Evolutionary conservation across 2,113 vertebrate genomes (phyloP), one percentile per base, ranked within the genome.

Genomic region (Vulpes vulpes): DNA sequence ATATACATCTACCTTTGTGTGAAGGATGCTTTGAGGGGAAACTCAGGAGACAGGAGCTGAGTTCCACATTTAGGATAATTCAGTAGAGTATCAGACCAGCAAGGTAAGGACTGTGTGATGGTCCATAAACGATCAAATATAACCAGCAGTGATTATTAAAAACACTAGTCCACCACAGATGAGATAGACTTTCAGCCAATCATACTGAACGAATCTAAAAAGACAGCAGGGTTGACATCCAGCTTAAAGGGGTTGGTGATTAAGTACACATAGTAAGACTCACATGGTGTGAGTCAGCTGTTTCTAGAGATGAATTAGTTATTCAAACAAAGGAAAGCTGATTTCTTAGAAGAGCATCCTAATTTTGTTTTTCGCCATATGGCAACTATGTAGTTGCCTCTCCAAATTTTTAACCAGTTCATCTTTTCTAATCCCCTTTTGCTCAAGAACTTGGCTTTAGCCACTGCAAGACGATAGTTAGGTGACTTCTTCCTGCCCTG

Each of bases 161-260:
- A 84, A 25, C 25, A 51, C 12, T 59, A 78, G 80, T 90, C 16
- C 32, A 91, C 51, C 71, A 23, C 5, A 76, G 30, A 55, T 83
- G 43, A 27, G 19, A 60, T 23, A 38, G 27, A 49, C 53, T 95
- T 95, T 73, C 22, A 83, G 30, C 57, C 38, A 90, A 64, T 57
- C 94, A 69, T 69, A 64, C 11, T 69, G 43, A 88, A 90, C 22
- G 91, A 76, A 74, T 92, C n/a, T 79, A 57, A 87, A 74, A 35
- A 78, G 11, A 15, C 27, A 78, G 1, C 57, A 94, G 10, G 51
- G 49, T 74, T 92, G 78, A 57, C 32, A 93, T 65, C 43, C 22
- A 76, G 60, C 25, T 93, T 80, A 93, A 60, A 88, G 64, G 19
- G 22, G 85, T 38, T 95, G 30, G 35, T 81, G 53, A 35, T 38